Evolutionary conservation across 2,888 invertebrate species (phyloP), one percentile per base, ranked within the genome.

Genomic region (Metacarcinus magister): DNA sequence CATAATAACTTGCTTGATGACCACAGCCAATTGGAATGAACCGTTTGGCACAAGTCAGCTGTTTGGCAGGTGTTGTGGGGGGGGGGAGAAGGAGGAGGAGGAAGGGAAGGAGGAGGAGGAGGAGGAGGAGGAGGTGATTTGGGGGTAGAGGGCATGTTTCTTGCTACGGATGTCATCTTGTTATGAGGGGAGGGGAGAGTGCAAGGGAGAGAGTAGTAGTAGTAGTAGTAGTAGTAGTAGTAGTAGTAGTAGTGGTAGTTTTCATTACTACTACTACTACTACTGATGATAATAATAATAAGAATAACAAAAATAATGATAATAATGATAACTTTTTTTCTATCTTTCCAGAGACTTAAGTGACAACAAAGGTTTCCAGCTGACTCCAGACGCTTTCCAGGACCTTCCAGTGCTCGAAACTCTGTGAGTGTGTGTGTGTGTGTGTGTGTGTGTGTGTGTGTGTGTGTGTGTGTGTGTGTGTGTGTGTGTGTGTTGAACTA

Each of bases 141-240:
- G 60, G 60, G 16, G 60, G 19, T 2, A 16, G 60, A 60, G 60
- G 19, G 54, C 16, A 7, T 7, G 54, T 10, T 2, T 54, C 13
- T 54, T 4, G 4, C 5, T 46, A 10, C 10, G 46, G 4, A 10
- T 46, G 46, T 46, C 5, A 46, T 4, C 46, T 46, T 46, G 46
- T 46, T 46, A 46, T 46, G 46, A 10, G 4, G 46, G 10, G 46
- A 46, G 46, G 46, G 10, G 46, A 46, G 46, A 60, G 60, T 2
- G 60, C 2, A 16, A 60, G 60, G 16, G 60, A 60, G 60, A 19
- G 60, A 60, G 60, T 60, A 60, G 60, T 60, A 60, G 60, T 60
- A 60, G 67, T 67, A 67, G 67, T 67, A 67, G 67, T 67, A 67
- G 67, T 67, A 67, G 67, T 54, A 67, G 67, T 67, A 67, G 67